Percentiles rank a stretch among this genome's conserved stretches.
Evolutionary conservation across 1,140 invertebrate genomes (phyloP).

Genomic region (Zaprionus camerounensis): DNA sequence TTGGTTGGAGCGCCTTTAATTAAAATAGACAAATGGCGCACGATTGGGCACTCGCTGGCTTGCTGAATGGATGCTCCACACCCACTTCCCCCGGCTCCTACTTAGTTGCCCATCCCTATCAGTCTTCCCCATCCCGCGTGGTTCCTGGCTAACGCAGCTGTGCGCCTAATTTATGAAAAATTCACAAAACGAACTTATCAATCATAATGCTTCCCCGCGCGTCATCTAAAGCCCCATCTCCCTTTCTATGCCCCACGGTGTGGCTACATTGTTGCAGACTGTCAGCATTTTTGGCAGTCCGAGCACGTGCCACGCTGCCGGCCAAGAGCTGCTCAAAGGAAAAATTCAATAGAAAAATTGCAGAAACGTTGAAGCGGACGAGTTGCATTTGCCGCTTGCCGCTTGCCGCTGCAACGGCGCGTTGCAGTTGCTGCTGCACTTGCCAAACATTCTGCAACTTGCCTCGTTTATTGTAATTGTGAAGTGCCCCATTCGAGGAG

Average conservation of each 20-base stretch:
- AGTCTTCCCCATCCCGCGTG: not conserved
- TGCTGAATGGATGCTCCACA: conserved; percentile 33
- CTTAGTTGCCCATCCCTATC: not conserved
- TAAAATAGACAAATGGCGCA: conserved; percentile 82
- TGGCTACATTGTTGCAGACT: conserved; percentile 63
- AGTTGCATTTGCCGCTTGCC: conserved; percentile 26
- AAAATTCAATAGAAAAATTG: conserved; percentile 79
- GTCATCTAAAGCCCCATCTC: not conserved
- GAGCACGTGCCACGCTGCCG: conserved; percentile 68
- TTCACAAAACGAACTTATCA: conserved; percentile 82
- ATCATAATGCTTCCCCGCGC: conserved; percentile 68
- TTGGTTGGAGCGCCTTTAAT: conserved; percentile 63
- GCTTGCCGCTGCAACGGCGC: conserved; percentile 31
- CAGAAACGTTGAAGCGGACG: conserved; percentile 61
- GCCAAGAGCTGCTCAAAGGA: conserved; percentile 47
- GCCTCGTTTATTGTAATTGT: conserved; percentile 57
- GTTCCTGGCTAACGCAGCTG: conserved; percentile 56
- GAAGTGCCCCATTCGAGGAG: conserved; percentile 4
- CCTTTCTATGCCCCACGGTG: conserved; percentile 10
- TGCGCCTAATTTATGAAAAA: conserved; percentile 80
- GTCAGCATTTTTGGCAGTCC: conserved; percentile 56
- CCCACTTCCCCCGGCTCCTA: not conserved
- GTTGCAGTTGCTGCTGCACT: conserved; percentile 48
- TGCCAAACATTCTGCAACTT: conserved; percentile 73
- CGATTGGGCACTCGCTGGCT: conserved; percentile 73